A percentile compares a stretch with the other conserved stretches of the same genome.
Evolutionary conservation across 2,113 vertebrate species (phyloP).

Genomic region (Tiliqua scincoides): DNA sequence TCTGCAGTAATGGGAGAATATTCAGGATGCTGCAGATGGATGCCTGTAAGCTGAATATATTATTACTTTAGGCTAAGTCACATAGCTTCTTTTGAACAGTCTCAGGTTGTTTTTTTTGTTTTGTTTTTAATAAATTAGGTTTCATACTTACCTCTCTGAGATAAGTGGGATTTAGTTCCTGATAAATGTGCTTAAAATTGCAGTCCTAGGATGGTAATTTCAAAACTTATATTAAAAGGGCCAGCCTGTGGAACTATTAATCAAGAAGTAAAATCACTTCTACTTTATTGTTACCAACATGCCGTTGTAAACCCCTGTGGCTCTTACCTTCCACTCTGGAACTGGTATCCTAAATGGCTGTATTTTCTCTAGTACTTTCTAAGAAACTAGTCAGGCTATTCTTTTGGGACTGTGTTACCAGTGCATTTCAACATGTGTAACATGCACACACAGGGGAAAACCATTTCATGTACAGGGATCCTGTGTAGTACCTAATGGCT

Average conservation of each 20-base stretch:
- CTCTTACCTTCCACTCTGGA: constrained; percentile 1
- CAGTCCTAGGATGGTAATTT: not conserved
- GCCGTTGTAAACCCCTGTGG: not conserved
- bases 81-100: not conserved
- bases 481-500: no score
- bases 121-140: not conserved
- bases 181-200: not conserved
- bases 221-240: not conserved
- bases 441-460: no score
- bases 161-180: no score
- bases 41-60: not conserved
- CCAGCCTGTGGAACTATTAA: not conserved
- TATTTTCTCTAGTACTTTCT: not conserved
- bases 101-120: no score
- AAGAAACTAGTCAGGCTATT: not conserved
- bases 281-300: not conserved
- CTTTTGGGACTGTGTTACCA: not conserved
- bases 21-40: not conserved
- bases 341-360: not conserved
- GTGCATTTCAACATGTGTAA: no score
- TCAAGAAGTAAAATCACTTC: not conserved
- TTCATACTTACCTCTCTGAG: not conserved
- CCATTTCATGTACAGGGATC: no score
- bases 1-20: not conserved
- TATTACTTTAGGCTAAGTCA: not conserved